Percentiles rank a stretch among this genome's conserved stretches.
phyloP scores from a whole-genome alignment of 2,113 vertebrate genomes.

The Paraplagusia blochii region DNA sequence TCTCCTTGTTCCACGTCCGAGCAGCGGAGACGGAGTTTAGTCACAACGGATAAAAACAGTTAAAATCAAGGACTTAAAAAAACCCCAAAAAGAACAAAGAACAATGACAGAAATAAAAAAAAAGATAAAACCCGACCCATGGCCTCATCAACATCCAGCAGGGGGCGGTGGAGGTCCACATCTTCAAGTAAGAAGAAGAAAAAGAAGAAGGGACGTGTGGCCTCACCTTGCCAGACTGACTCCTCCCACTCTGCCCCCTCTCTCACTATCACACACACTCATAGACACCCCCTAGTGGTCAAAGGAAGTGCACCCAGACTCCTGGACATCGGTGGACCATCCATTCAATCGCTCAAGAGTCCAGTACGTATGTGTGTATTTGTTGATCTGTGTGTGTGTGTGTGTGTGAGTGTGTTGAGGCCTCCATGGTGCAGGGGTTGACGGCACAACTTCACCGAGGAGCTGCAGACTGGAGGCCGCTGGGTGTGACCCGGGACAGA shows the following conservation, averaged over 20 bases:
- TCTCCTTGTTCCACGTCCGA: constrained; percentile 16
- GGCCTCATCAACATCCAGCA: constrained; percentile 46
- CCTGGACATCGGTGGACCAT: constrained; percentile 61
- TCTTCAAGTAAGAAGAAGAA: constrained; percentile 23
- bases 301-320: constrained; percentile 36
- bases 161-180: constrained; percentile 19
- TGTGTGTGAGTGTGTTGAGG: constrained; percentile 84
- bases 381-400: background rate
- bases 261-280: background rate
- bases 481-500: constrained; percentile 89
- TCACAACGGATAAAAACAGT: constrained; percentile 28
- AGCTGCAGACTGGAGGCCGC: constrained; percentile 92
- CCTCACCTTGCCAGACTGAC: constrained; percentile 42
- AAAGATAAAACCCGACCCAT: constrained; percentile 40
- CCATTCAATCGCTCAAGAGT: constrained; percentile 30
- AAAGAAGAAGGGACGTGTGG: constrained; percentile 29
- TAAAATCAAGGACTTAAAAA: constrained; percentile 30
- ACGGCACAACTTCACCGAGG: constrained; percentile 84
- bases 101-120: background rate
- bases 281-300: constrained; percentile 17
- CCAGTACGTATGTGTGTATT: constrained; percentile 11
- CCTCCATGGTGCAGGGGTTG: constrained; percentile 72
- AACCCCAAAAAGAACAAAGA: too few species aligned
- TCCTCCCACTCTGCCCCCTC: constrained; percentile 28
- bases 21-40: constrained; percentile 30